Conservation (phyloP, 2,797 vertebrate genomes). For the Ataeniobius toweri region DNA sequence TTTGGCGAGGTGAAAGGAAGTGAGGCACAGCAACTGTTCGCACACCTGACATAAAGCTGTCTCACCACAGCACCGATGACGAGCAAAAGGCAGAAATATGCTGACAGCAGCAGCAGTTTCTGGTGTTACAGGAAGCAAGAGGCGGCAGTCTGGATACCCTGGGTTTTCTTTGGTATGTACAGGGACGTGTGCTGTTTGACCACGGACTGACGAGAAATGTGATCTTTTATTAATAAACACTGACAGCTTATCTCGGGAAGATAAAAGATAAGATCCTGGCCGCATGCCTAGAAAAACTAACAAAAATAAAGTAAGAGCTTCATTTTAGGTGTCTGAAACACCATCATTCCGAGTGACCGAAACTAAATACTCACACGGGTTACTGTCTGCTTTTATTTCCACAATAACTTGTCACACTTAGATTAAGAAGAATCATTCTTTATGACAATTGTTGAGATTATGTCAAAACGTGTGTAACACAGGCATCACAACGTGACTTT, state of each 20-base stretch:
- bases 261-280: background rate
- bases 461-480: background rate
- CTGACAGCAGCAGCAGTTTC: slow-evolving; percentile 53
- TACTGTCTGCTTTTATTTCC: background rate
- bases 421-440: background rate
- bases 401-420: background rate
- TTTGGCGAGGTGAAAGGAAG: background rate
- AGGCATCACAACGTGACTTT: background rate
- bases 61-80: slow-evolving; percentile 42
- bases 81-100: slow-evolving; percentile 45
- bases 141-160: slow-evolving; percentile 35
- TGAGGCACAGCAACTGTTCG: slow-evolving; percentile 2
- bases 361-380: slow-evolving; percentile 26
- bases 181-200: slow-evolving; percentile 19
- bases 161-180: slow-evolving; percentile 13
- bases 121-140: slow-evolving; percentile 67
- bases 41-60: slow-evolving; percentile 34
- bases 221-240: background rate
- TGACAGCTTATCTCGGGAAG: background rate
- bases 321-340: slow-evolving; percentile 16
- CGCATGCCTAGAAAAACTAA: background rate
- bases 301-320: slow-evolving; percentile 4
- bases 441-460: background rate
- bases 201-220: slow-evolving; percentile 7
- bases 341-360: slow-evolving; percentile 18